Evolutionary conservation across 2,888 invertebrate genomes (phyloP), one percentile per base, ranked within the genome.

Genomic region (Elmis aenea): DNA sequence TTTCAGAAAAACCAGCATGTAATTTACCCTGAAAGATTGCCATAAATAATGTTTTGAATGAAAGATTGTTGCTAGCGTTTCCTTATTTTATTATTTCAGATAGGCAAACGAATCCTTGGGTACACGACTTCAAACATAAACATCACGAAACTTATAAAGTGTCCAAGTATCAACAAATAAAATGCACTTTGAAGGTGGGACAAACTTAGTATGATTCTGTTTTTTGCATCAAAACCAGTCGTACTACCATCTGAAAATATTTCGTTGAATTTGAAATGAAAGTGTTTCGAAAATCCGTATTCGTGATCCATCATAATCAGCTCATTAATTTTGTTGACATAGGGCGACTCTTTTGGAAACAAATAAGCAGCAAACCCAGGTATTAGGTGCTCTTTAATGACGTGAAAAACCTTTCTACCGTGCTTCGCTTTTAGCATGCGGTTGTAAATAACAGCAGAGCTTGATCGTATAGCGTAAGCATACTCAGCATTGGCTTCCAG

Each of bases 291-390:
- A 18, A 18, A 12, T 3, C 34, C 34, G 13, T 25, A 14, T 11
- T 27, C 27, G 8, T 13, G 12, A 18, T 34, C 24, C 6, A 13
- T 18, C 5, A 14, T 6, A 9, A 39, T 2, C 14, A 33, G 16
- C 1, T 29, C 8, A 14, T 39, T 34, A 2, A 34, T 6, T 8
- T 13, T 28, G 2, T 34, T 11, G 10, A 39, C 5, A 21, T 16
- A 39, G 2, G 33, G 33, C 3, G 34, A 39, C 6, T 13, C 8
- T 10, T 16, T 25, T 2, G 22, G 25, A 13, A 29, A 33, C 2
- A 34, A 6, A 16, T 39, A 29, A 10, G 29, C 15, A 5, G 32
- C 20, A 11, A 21, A 29, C 2, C 29, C 24, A 3, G 39, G 39
- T 1, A 39, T 15, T 12, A 28, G 33, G 8, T n/a, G 12, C 13